Base-by-base conservation (phyloP, 2,113 vertebrate genomes). In the Tympanuchus pallidicinctus region DNA sequence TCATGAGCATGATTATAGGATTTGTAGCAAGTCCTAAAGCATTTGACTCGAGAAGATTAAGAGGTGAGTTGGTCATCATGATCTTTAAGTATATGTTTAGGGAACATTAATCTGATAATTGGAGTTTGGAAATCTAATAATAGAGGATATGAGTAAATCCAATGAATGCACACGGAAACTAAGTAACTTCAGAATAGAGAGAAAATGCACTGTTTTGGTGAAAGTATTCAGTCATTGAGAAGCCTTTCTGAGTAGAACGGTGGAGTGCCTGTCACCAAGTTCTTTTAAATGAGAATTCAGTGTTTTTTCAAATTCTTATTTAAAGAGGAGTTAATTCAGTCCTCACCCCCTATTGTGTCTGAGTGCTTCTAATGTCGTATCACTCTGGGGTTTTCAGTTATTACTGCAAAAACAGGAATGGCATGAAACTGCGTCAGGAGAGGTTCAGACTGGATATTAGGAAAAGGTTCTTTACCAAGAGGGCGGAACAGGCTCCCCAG, bases 101-200 rank as follows among this genome's bases (percentile, higher is more conserved):
- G 47, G 77, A 67, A 61, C 74, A 72, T 78, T 84, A 69, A 90
- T 84, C 61, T 90, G 86, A 78, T 86, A 92, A 78, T 78, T 93
- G 1, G 13, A 82, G 47, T 18, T 52, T 92, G 61, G 47, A 78
- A 93, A 57, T 78, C n/a, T n/a, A 67, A 24, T 69, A 19, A 32
- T 15, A 81, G 76, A 43, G 8, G 22, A 40, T 43, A 52, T 11
- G 11, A 83, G 10, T 80, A 88, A 93, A 94, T 88, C 42, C n/a
- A 81, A 0, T 86, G 80, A 56, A 50, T 86, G 61, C 65, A 74
- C 8, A 5, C 8, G 34, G 50, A 86, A 80, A 70, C 25, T 32
- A 54, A 82, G 30, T n/a, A 85, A 21, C 59, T 76, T 91, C 28
- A 56, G 34, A 74, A 42, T 7, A 52, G 38, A 67, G 34, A 65